Evolutionary conservation across 2,888 invertebrate species (phyloP), one percentile per base, ranked within the genome.

Genomic region (Perizoma affinitatum): DNA sequence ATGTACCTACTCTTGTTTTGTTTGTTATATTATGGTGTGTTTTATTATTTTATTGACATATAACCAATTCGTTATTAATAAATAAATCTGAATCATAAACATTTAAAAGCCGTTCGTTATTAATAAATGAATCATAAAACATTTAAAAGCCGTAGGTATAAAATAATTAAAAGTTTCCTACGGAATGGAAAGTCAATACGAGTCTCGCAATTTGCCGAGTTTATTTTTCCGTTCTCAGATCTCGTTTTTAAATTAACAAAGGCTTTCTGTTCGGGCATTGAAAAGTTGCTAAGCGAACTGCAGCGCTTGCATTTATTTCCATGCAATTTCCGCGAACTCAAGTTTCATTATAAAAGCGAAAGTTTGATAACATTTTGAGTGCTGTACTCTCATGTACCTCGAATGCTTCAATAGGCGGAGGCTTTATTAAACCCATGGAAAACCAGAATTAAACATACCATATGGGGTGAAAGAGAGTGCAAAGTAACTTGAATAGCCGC

Each of bases 201-300:
- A 72, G 75, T 75, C 73, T 77, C 72, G 48, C 71, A 75, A 75
- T 75, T 75, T 70, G 69, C 69, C 45, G 61, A 72, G 68, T 76
- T 80, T 77, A 76, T 78, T 83, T 84, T 81, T 79, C 75, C 74
- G 77, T 75, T 75, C 81, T 80, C 72, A 72, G 71, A 79, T 74
- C 75, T 79, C 76, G 80, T 73, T 83, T 84, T 84, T 79, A 79
- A 84, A 85, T 84, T 84, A 87, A 89, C 87, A 90, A 89, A 87
- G 74, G 85, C 78, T 72, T 82, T 80, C 72, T 75, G 76, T 80
- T 81, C 75, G 70, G 79, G 78, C 80, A 84, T 87, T 88, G 82
- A 82, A 83, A 88, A 87, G 83, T 88, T 88, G 72, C 78, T 80
- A 73, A 81, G 76, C 81, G 73, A 81, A 83, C 80, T 82, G 69